These are phyloP conservation scores for Drepanosiphum platanoidis DNA, from an alignment of 2,888 invertebrate genomes.

Conservation along the genomic window DNA sequence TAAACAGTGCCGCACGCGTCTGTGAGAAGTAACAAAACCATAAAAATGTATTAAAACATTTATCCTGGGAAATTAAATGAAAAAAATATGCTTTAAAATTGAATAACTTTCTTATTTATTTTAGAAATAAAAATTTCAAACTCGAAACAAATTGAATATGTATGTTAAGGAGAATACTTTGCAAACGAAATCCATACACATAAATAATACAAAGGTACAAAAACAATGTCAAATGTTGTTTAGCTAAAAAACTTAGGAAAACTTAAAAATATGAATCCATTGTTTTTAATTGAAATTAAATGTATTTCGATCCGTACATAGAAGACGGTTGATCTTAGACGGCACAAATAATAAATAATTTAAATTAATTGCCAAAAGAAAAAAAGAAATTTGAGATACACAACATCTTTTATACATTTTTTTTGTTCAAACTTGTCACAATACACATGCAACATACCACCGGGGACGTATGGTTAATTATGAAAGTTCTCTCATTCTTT, in stretches of 20 bases:
- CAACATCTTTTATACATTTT: background rate
- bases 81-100: background rate
- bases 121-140: background rate
- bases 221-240: too few species aligned
- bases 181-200: background rate
- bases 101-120: background rate
- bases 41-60: background rate
- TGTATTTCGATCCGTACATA: background rate
- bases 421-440: conserved; percentile 4
- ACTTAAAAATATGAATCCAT: too few species aligned
- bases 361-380: background rate
- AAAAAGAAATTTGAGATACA: background rate
- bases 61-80: background rate
- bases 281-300: background rate
- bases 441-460: conserved; percentile 11
- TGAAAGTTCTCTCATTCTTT: conserved; percentile 10
- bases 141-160: background rate
- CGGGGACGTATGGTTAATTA: conserved; percentile 1
- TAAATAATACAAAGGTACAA: background rate
- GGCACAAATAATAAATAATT: background rate
- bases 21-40: background rate
- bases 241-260: too few species aligned
- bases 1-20: background rate
- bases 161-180: background rate
- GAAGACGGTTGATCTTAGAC: background rate